A percentile compares a stretch with the other conserved stretches of the same genome.
Evolutionary conservation across 2,797 vertebrate genomes (phyloP).

Genomic region (Pangasius larnaudii): DNA sequence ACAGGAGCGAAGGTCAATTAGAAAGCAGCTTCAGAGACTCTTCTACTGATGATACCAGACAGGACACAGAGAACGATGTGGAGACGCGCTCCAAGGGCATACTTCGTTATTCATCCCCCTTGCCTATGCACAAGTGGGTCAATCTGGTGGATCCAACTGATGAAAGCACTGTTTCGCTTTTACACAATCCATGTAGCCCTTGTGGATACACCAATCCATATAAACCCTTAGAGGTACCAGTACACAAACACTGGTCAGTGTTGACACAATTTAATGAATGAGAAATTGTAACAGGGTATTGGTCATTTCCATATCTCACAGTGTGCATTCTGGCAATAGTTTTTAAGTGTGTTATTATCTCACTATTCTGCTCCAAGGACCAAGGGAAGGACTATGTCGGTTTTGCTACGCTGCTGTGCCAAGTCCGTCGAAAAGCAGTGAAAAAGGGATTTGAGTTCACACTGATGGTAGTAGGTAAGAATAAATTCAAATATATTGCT

Average conservation of each 20-base stretch:
- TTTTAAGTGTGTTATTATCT: background rate
- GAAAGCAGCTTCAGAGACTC: background rate
- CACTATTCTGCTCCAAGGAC: slow-evolving; percentile 60
- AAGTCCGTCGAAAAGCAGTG: slow-evolving; percentile 83
- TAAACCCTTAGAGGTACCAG: background rate
- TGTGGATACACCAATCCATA: background rate
- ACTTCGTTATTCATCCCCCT: background rate
- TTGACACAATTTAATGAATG: background rate
- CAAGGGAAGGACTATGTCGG: slow-evolving; percentile 86
- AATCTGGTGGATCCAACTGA: background rate
- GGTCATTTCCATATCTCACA: background rate
- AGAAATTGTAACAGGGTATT: no score
- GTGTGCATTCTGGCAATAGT: background rate
- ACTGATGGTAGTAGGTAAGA: slow-evolving; percentile 81
- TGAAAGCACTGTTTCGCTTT: background rate
- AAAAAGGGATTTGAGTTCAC: slow-evolving; percentile 89
- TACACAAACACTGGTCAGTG: background rate
- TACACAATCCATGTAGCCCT: background rate
- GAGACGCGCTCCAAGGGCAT: background rate
- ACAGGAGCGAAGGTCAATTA: background rate
- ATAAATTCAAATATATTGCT: background rate
- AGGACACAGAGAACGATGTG: background rate
- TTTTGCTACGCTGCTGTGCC: slow-evolving; percentile 81
- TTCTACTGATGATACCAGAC: background rate
- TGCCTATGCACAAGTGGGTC: background rate